Conservation (phyloP, 2,888 invertebrate species). For the Caenorhabditis drosophilae region DNA sequence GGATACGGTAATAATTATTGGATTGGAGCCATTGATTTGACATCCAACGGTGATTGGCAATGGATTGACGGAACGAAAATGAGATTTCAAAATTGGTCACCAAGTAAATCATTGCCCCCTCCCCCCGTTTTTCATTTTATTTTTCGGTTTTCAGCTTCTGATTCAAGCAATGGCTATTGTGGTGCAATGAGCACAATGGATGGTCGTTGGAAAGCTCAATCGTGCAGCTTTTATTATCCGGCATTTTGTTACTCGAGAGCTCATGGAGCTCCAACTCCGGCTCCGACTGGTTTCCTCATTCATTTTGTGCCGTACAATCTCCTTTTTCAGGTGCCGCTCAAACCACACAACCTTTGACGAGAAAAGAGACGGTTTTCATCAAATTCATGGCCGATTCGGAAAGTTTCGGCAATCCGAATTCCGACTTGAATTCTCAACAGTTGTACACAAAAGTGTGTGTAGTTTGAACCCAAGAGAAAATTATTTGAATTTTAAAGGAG, state of each 20-base stretch:
- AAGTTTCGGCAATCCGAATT: slow-evolving; percentile 23
- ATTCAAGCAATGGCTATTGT: slow-evolving; percentile 8
- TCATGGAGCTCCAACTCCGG: slow-evolving; percentile 24
- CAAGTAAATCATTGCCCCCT: too few relatives aligned
- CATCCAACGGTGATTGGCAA: slow-evolving; percentile 19
- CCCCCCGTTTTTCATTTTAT: too few relatives aligned
- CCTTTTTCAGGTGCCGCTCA: too few relatives aligned
- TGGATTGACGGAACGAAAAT: slow-evolving; percentile 29
- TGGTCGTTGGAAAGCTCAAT: slow-evolving; percentile 16
- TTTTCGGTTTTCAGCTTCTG: too few relatives aligned
- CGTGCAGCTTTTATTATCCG: slow-evolving; percentile 10
- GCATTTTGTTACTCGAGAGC: slow-evolving; percentile 24
- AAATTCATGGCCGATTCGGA: slow-evolving; percentile 28
- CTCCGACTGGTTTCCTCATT: slow-evolving; percentile 15
- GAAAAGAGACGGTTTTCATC: slow-evolving; percentile 21
- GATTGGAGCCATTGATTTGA: slow-evolving; percentile 26
- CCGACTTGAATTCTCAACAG: slow-evolving; percentile 5
- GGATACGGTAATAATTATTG: slow-evolving; percentile 14
- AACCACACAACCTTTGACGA: slow-evolving; percentile 9
- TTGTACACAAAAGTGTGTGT: slow-evolving; percentile 24
- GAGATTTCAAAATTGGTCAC: slow-evolving; percentile 18
- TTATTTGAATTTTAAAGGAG: slow-evolving; percentile 13
- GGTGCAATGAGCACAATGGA: slow-evolving; percentile 10
- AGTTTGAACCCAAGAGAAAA: too few relatives aligned
- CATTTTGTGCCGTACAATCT: too few relatives aligned